Evolutionary conservation across 1,140 invertebrate species (phyloP), one percentile per base, ranked within the genome.

Genomic region (Drosophila punjabiensis): DNA sequence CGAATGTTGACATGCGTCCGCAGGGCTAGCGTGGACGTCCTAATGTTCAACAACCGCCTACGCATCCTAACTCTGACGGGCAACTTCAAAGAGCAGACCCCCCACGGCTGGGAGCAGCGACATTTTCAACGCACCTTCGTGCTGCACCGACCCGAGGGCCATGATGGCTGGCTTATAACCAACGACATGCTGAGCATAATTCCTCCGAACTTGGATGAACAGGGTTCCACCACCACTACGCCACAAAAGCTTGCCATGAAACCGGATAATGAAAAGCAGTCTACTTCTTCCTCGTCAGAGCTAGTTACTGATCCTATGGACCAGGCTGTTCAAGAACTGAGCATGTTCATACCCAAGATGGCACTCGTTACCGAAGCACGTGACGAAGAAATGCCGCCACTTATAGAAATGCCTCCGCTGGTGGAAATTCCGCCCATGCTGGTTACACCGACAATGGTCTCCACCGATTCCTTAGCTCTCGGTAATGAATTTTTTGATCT

Each of bases 161-260:
- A 24, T 24, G 8, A 13, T 3, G 30, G 33, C 11, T 85, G 82
- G 82, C 5, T 69, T 1, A 82, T 85, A 41, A 53, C 30, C 11
- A 78, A 78, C 8, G 82, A 85, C 6, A 62, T 62, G 48, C 45
- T 82, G 1, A 59, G 37, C n/a, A 56, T 82, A n/a, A 41, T 9
- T 4, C 7, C 32, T 2, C 1, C n/a, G 2, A 28, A 11, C 1
- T 13, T 14, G 0, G 7, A 35, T 1, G 24, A 33, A 3, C n/a
- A 30, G 10, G 6, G 2, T 18, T 8, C 16, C 4, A 8, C 11
- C 0, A 0, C 3, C 30, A 6, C 11, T 33, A 5, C 5, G n/a
- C 28, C 28, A 16, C 7, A 3, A n/a, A 33, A 7, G 14, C 4
- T 4, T 6, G 5, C 18, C 30, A 6, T 28, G 24, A 65, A 43